phyloP scores from a whole-genome alignment of 2,888 invertebrate genomes.

The Meloe dianella region DNA sequence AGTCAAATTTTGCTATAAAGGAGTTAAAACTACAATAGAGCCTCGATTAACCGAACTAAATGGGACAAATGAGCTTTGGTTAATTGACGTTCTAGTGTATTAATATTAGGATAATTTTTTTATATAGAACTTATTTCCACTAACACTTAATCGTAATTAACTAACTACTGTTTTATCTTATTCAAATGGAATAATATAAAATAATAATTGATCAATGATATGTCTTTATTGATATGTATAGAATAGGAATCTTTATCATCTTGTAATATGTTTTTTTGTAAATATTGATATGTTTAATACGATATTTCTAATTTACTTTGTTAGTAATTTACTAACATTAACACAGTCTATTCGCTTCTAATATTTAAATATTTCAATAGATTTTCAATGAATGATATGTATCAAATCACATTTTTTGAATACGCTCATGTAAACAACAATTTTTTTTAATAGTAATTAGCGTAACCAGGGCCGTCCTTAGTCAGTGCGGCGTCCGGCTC shows the following conservation, averaged over 20 bases:
- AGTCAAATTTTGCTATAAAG: too few relatives aligned
- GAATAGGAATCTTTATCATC: constrained; percentile 1
- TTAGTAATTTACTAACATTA: not conserved
- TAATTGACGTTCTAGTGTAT: too few relatives aligned
- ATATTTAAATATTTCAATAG: not conserved
- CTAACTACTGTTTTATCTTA: not conserved
- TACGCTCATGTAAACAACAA: too few relatives aligned
- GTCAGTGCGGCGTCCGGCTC: too few relatives aligned
- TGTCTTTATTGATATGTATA: constrained; percentile 6
- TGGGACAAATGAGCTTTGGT: too few relatives aligned
- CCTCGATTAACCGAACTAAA: too few relatives aligned
- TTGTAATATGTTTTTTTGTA: not conserved
- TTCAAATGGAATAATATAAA: not conserved
- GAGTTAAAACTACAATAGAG: too few relatives aligned
- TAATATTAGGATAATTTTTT: too few relatives aligned
- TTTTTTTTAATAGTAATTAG: too few relatives aligned
- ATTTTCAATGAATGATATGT: not conserved
- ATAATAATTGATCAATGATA: constrained; percentile 3
- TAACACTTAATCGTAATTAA: not conserved
- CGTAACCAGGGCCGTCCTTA: too few relatives aligned
- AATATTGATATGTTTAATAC: not conserved
- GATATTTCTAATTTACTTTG: not conserved
- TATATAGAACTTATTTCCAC: not conserved
- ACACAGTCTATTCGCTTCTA: constrained; percentile 5
- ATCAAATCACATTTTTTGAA: not conserved